Conservation (phyloP, 2,113 vertebrate genomes). For the Myrmecobius fasciatus region DNA sequence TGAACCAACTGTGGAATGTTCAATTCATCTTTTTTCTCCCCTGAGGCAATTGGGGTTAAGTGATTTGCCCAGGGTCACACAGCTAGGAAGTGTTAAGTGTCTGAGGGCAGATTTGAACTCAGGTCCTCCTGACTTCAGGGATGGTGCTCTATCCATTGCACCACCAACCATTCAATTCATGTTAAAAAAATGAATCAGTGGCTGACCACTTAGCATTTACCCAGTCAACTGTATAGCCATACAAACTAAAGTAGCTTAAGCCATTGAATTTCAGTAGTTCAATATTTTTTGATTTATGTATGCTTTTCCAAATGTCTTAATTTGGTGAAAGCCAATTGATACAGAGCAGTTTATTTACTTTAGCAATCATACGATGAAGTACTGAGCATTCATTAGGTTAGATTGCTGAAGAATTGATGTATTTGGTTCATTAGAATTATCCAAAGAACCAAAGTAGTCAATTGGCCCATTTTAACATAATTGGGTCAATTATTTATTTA, state of each 20-base stretch:
- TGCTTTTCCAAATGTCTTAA: conserved; percentile 10
- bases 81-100: too few relatives aligned
- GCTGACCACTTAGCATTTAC: neutral
- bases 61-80: too few relatives aligned
- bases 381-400: conserved; percentile 9
- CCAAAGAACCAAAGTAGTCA: neutral
- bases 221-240: neutral
- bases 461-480: neutral
- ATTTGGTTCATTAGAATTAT: conserved; percentile 3
- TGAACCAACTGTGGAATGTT: neutral
- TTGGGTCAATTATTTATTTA: neutral
- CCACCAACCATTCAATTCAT: neutral
- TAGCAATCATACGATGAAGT: conserved; percentile 1
- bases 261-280: neutral
- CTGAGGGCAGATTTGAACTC: too few relatives aligned
- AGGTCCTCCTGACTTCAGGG: too few relatives aligned
- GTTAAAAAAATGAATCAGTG: conserved; percentile 15
- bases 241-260: neutral
- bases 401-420: neutral
- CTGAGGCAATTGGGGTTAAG: too few relatives aligned
- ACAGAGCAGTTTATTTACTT: conserved; percentile 30
- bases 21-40: too few relatives aligned
- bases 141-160: too few relatives aligned
- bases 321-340: conserved; percentile 29
- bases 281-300: conserved; percentile 1